Evolutionary conservation across 1,140 invertebrate species (phyloP).

Genomic region (Sesamia nonagrioides): DNA sequence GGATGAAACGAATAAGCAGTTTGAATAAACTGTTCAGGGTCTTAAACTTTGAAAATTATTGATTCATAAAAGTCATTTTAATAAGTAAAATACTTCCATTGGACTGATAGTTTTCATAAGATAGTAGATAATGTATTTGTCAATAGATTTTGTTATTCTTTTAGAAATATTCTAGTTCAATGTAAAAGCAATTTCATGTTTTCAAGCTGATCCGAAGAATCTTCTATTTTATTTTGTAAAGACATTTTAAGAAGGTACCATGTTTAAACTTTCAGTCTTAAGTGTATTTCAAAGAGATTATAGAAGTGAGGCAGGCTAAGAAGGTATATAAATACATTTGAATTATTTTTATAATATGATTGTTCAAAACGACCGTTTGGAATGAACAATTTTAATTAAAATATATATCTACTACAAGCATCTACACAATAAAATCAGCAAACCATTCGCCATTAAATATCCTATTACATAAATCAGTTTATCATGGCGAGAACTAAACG

Average conservation of each 20-base stretch:
- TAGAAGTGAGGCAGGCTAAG: neutral
- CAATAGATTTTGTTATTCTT: neutral
- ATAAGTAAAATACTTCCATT: neutral
- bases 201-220: neutral
- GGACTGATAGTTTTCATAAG: neutral
- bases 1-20: neutral
- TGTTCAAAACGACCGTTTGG: no score
- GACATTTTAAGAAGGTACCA: neutral
- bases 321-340: no score
- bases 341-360: no score
- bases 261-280: neutral
- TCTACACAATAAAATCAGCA: neutral
- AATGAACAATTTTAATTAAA: no score
- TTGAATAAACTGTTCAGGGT: neutral
- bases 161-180: neutral
- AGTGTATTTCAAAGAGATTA: neutral
- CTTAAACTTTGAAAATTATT: neutral
- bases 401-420: no score
- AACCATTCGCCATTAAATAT: neutral
- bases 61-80: no score
- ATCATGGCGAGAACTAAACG: neutral
- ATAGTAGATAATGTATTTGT: neutral
- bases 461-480: neutral
- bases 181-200: constrained; percentile 11
- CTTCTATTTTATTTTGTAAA: neutral